A percentile compares a stretch with the other conserved stretches of the same genome.
phyloP scores from a whole-genome alignment of 2,113 vertebrate species.

The Lonchura striata region DNA sequence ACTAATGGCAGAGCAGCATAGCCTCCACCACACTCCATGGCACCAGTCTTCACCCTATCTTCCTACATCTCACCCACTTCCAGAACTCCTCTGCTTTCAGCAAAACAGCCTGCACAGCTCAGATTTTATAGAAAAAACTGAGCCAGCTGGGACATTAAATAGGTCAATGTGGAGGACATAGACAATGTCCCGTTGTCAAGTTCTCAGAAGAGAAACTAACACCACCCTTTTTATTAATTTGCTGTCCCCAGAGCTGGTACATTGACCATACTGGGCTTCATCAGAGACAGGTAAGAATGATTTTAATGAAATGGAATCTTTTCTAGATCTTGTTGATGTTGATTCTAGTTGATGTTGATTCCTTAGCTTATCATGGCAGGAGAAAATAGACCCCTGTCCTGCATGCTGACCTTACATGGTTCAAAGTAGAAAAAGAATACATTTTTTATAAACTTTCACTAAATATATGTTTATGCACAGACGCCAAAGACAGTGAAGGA shows the following conservation, averaged over 20 bases:
- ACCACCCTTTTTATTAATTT: not conserved
- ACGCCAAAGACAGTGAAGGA: not conserved
- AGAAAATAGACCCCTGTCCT: not conserved
- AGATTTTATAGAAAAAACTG: not conserved
- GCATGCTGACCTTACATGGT: not conserved
- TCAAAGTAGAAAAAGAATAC: not conserved
- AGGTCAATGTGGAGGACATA: rapidly evolving
- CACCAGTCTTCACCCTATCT: not conserved
- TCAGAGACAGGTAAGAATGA: not conserved
- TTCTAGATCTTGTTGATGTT: not conserved
- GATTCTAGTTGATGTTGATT: not conserved
- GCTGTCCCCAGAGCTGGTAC: not conserved
- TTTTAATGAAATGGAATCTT: not conserved
- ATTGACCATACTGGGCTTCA: not conserved
- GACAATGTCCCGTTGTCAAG: not conserved
- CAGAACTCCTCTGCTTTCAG: not conserved
- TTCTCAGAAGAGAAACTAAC: not conserved
- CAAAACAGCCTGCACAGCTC: not conserved
- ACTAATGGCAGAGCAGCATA: not conserved
- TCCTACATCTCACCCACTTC: not conserved
- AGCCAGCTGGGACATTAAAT: not conserved
- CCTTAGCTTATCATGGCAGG: not conserved
- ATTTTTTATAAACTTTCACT: not conserved
- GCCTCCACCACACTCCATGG: not conserved
- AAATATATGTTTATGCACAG: too few relatives aligned